These are phyloP conservation scores for Hycleus cichorii DNA, from an alignment of 1,140 invertebrate genomes.

Conservation along the genomic window DNA sequence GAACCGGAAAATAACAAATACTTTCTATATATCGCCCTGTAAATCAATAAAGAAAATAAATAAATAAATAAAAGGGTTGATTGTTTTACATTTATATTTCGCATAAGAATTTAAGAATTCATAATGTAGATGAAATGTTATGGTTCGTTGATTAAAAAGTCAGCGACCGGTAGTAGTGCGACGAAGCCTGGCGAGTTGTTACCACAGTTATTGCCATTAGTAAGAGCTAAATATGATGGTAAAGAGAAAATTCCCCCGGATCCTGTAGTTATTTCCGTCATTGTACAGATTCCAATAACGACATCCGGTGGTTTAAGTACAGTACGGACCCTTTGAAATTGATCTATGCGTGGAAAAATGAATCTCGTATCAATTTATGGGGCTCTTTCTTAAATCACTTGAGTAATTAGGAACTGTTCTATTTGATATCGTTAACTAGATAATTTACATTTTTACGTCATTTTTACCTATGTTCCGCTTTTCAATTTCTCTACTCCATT, in stretches of 20 bases:
- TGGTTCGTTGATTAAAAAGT: slow-evolving; percentile 19
- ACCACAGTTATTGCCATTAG: slow-evolving; percentile 11
- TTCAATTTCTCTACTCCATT: slow-evolving; percentile 11
- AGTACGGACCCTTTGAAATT: no score
- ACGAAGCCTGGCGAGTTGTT: slow-evolving; percentile 15
- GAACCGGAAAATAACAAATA: slow-evolving; percentile 60
- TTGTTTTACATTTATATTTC: not conserved
- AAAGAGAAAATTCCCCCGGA: slow-evolving; percentile 8
- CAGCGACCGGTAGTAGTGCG: slow-evolving; percentile 16
- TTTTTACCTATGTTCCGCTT: slow-evolving; percentile 2
- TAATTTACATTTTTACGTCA: slow-evolving; percentile 1
- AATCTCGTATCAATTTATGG: no score
- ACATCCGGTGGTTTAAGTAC: slow-evolving; percentile 2
- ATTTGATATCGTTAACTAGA: no score
- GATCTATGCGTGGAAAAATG: no score
- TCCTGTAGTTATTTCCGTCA: slow-evolving; percentile 11
- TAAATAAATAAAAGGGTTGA: not conserved
- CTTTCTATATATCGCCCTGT: slow-evolving; percentile 26
- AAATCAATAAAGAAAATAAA: slow-evolving; percentile 6
- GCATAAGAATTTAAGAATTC: slow-evolving; percentile 2
- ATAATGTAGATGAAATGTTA: slow-evolving; percentile 13
- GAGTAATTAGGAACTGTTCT: no score
- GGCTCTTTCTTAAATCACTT: no score
- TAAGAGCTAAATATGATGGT: slow-evolving; percentile 9
- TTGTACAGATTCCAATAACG: slow-evolving; percentile 10